Base-by-base conservation (phyloP, 1,140 invertebrate genomes). In the Microplitis mediator region DNA sequence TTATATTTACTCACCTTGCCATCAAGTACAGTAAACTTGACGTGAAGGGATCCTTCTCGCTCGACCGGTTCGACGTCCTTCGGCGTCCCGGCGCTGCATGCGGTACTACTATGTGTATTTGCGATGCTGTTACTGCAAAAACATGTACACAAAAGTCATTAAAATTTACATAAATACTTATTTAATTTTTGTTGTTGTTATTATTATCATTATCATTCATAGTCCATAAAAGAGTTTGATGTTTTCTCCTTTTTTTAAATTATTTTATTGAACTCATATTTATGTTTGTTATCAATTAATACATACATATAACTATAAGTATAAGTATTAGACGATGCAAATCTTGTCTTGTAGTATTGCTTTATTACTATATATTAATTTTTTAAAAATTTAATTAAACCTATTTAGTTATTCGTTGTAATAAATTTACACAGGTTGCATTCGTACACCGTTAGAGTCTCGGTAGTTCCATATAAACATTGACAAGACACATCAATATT, bases 21-120 rank as follows among this genome's bases (percentile, higher is more conserved):
- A 85, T 95, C 93, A 72, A 93, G 89, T 80, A 93, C 90, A 54
- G 93, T 92, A 76, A 94, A 91, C 87, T 96, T 96, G 77, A 94
- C 91, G 76, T 93, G 90, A 68, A 96, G 88, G 72, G 89, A 90
- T 54, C 95, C 94, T 85, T 95, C 91, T 73, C 88, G 85, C 62
- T 88, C 83, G 45, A 88, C 81, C n/a, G 81, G 79, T 70, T 82
- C 79, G 67, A 87, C 83, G 72, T 83, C 83, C 81, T 88, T 81
- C 80, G 83, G 70, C 74, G 78, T 79, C 78, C 79, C 79, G 81
- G 88, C 89, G 58, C 86, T 85, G 63, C 83, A 54, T 85, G 76
- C 82, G 83, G 62, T 73, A 45, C 35, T 67, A 75, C 77, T 76
- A 35, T 76, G 73, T 39, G 79, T 76, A 70, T 74, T 76, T 32